Conservation (phyloP, 2,113 vertebrate genomes). For the Hyperoodon ampullatus region DNA sequence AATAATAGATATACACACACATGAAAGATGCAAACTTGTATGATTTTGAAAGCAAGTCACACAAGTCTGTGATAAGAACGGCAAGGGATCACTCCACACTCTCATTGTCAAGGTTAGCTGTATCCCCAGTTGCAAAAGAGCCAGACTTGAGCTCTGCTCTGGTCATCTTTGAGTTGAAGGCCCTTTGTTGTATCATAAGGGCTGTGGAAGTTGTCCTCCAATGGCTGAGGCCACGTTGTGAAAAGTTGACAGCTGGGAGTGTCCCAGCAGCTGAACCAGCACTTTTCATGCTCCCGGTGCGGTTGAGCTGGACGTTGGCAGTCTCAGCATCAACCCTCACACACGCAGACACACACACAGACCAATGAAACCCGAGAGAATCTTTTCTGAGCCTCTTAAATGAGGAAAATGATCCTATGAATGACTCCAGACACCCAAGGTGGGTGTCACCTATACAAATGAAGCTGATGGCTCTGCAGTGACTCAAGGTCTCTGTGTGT, state of each 20-base stretch:
- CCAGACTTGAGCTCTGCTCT: conserved; percentile 40
- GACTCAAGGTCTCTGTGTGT: conserved; percentile 42
- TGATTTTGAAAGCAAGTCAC: conserved; percentile 67
- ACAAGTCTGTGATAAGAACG: conserved; percentile 40
- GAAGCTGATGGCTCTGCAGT: conserved; percentile 43
- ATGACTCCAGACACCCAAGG: conserved; percentile 30
- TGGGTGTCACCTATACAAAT: conserved; percentile 46
- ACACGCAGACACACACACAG: neutral
- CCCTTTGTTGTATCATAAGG: conserved; percentile 48
- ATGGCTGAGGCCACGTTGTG: conserved; percentile 33
- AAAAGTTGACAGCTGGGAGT: neutral
- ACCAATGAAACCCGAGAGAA: conserved; percentile 46
- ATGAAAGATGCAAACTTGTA: conserved; percentile 54
- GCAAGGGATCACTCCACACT: conserved; percentile 32
- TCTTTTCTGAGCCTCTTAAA: conserved; percentile 57
- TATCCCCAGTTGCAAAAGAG: conserved; percentile 39
- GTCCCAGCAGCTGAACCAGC: conserved; percentile 19
- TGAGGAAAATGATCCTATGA: conserved; percentile 28
- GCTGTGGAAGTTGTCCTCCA: conserved; percentile 35
- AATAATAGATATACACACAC: conserved; percentile 60
- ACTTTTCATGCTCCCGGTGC: conserved; percentile 26
- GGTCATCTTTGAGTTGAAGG: conserved; percentile 51
- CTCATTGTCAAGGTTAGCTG: conserved; percentile 44
- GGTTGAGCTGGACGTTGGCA: conserved; percentile 51
- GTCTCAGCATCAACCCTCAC: neutral